Base-by-base conservation (phyloP, 2,113 vertebrate genomes). In the Poeciliopsis occidentalis region DNA sequence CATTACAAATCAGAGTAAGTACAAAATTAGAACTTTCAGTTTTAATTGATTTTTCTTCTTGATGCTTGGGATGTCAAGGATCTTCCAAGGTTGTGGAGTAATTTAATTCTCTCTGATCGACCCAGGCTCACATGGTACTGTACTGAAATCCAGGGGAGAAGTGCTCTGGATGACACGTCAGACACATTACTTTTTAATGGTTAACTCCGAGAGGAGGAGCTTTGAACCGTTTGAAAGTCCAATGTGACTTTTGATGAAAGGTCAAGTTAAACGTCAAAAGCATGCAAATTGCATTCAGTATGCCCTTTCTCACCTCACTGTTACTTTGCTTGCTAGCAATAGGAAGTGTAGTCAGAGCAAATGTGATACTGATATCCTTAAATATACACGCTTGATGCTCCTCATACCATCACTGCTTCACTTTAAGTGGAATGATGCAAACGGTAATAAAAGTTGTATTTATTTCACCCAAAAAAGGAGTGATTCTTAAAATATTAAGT, bases 241-340 rank as follows among this genome's bases (percentile, higher is more conserved):
- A 39, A 60, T 67, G 6, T 76, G 34, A 47, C 64, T 65, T 76
- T 86, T 71, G 73, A 76, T 69, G 71, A 89, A 80, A 88, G 78
- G 86, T 89, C 81, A 85, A 64, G 65, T 73, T 80, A 60, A 88
- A 91, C 86, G 85, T 87, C 69, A 69, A 63, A 73, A 70, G 67
- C 75, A 76, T 78, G 44, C 51, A 57, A 63, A 82, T 72, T 79
- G 66, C 83, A 80, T 31, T 39, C 63, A 39, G 41, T 62, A n/a
- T 60, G 57, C 51, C 67, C 30, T 82, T 44, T 63, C 72, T 57
- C 62, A 70, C 31, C 47, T 69, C 37, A 65, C 22, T 2, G 11
- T 1, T 72, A 64, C 34, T 69, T 60, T 63, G 26, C 62, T 62
- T 68, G 13, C 3, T 44, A 44, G 79, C 73, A 70, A 74, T 76